These are phyloP conservation scores for Lophotis ruficrista DNA, from an alignment of 2,113 vertebrate genomes.

Conservation along the genomic window DNA sequence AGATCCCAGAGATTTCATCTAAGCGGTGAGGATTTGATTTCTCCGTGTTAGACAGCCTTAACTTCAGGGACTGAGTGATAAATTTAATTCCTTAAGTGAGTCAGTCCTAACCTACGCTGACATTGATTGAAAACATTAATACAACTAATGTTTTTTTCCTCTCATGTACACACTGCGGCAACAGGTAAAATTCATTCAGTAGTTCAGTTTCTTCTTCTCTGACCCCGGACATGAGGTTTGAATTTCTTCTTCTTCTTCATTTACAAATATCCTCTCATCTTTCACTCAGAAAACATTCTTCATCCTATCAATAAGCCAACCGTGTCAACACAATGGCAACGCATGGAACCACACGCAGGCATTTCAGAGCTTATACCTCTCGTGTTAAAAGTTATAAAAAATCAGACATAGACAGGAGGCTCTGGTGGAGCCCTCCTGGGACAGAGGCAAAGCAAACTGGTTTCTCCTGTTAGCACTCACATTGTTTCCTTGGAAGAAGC, in stretches of 20 bases:
- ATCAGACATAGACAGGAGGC: background rate
- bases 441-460: background rate
- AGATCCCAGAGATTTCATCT: background rate
- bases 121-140: background rate
- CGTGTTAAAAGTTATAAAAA: background rate
- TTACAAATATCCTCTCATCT: background rate
- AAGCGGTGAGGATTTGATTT: background rate
- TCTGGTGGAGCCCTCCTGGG: background rate
- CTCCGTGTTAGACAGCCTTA: background rate
- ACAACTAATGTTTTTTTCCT: background rate
- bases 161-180: background rate
- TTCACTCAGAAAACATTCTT: background rate
- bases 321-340: background rate
- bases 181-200: background rate
- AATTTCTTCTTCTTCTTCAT: background rate
- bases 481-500: background rate
- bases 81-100: background rate
- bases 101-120: background rate
- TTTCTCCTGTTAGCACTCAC: background rate
- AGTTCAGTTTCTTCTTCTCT: background rate
- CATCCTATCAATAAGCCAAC: background rate
- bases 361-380: background rate
- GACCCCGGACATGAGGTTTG: background rate
- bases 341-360: fast-evolving
- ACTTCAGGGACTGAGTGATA: background rate